Percentiles rank a stretch among this genome's conserved stretches.
Conservation (phyloP, 2,888 invertebrate species). For the Onchidella celtica region DNA sequence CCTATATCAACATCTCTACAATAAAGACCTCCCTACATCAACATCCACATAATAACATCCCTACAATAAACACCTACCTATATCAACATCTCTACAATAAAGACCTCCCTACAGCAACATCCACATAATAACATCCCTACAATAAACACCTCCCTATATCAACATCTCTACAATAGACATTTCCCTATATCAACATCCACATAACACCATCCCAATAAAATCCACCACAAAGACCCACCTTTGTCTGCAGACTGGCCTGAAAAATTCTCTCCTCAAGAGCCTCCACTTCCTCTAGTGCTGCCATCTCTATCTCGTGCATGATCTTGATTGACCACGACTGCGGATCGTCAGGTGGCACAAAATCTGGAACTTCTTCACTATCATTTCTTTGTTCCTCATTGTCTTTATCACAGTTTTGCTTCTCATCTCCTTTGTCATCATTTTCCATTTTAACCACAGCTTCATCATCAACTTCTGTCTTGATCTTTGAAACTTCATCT, state of each 20-base stretch:
- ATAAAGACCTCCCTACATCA: too few relatives aligned
- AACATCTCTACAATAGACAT: too few relatives aligned
- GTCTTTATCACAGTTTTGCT: constrained; percentile 30
- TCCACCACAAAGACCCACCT: constrained; percentile 66
- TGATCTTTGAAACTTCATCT: constrained; percentile 27
- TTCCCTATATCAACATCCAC: too few relatives aligned
- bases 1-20: too few relatives aligned
- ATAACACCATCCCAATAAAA: too few relatives aligned
- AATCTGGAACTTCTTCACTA: constrained; percentile 53
- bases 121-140: too few relatives aligned
- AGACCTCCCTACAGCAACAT: too few relatives aligned
- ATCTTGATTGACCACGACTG: constrained; percentile 84
- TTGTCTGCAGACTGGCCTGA: constrained; percentile 78
- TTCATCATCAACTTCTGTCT: constrained; percentile 45
- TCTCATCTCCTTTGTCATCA: constrained; percentile 44
- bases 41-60: too few relatives aligned
- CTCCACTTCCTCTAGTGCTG: constrained; percentile 84
- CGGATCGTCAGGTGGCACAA: constrained; percentile 70
- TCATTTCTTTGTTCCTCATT: constrained; percentile 13
- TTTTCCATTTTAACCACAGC: too few relatives aligned
- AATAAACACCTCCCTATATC: too few relatives aligned
- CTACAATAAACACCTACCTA: too few relatives aligned
- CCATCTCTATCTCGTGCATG: constrained; percentile 90
- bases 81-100: too few relatives aligned
- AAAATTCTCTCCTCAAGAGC: constrained; percentile 77